Base-by-base conservation (phyloP, 2,888 invertebrate genomes). In the Pterostichus madidus region DNA sequence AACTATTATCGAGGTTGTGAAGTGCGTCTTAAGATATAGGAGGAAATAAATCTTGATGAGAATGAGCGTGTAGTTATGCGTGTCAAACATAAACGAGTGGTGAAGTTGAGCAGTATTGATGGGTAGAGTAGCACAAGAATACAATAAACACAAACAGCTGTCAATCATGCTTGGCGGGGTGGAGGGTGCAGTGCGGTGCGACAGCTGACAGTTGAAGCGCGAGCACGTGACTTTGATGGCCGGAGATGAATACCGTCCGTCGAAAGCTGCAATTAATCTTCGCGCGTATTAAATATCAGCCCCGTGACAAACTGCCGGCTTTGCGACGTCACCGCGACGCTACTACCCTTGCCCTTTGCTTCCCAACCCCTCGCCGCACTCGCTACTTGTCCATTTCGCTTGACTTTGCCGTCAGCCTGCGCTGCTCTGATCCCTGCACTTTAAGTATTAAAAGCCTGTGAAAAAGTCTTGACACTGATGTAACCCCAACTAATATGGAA, bases 231-330 rank as follows among this genome's bases (percentile, higher is more conserved):
- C 83, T 76, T 83, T 83, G 83, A 83, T 64, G 83, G 76, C 77
- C 64, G 76, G 77, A 83, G 83, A 76, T 83, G 83, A 83, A 83
- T 77, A 64, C 56, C 83, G 77, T 53, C 53, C 64, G 76, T 53
- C 77, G 83, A 76, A 83, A 77, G 77, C 83, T 77, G 83, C 83
- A 83, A 83, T 83, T 83, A 83, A 83, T 83, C 83, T 83, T 83
- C 59, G 35, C 64, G 35, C 83, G 77, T 83, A 77, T 83, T 83
- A 76, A 77, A 76, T 83, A 83, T 83, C 83, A 83, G 49, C 64
- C 53, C 52, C 24, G 82, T 83, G 83, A 83, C 83, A 83, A 83
- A 83, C 83, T 83, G 83, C 83, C 77, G 75, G 75, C 82, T 82
- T 52, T 68, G 49, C 49, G 49, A 39, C 68, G 64, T 46, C 52